A percentile compares a stretch with the other conserved stretches of the same genome.
Conservation (phyloP, 2,113 vertebrate species). For the Xerus inauris region DNA sequence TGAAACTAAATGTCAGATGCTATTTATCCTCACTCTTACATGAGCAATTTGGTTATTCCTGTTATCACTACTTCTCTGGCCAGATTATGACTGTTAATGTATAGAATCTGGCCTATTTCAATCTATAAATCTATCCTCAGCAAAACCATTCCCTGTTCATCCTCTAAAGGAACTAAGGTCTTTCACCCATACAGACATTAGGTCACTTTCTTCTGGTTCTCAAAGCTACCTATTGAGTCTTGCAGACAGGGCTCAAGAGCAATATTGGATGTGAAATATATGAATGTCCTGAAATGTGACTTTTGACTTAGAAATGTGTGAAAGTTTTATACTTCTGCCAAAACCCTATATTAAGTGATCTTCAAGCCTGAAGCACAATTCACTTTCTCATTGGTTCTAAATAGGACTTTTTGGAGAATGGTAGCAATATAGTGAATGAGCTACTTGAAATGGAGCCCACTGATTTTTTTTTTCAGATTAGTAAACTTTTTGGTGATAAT, state of each 20-base stretch:
- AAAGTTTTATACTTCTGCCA: neutral
- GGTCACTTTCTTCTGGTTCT: neutral
- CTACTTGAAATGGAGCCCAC: neutral
- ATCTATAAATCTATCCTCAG: neutral
- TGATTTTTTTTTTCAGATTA: neutral
- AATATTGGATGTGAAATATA: neutral
- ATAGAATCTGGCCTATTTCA: neutral
- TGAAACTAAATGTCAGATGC: neutral
- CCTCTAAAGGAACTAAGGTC: neutral
- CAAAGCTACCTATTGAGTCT: neutral
- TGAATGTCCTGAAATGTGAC: neutral
- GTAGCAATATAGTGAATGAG: neutral
- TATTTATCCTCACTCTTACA: neutral
- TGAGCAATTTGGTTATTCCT: neutral
- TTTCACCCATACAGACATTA: neutral
- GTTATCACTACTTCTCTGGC: neutral
- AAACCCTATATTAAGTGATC: neutral
- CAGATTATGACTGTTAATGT: neutral
- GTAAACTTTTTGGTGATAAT: conserved; percentile 26
- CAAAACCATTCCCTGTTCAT: neutral
- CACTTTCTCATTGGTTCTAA: neutral
- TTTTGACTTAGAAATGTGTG: conserved; percentile 9
- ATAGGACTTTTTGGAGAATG: neutral
- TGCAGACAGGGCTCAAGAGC: neutral
- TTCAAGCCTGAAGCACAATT: neutral